Base-by-base conservation (phyloP, 2,797 vertebrate species). In the Nyctibius grandis region DNA sequence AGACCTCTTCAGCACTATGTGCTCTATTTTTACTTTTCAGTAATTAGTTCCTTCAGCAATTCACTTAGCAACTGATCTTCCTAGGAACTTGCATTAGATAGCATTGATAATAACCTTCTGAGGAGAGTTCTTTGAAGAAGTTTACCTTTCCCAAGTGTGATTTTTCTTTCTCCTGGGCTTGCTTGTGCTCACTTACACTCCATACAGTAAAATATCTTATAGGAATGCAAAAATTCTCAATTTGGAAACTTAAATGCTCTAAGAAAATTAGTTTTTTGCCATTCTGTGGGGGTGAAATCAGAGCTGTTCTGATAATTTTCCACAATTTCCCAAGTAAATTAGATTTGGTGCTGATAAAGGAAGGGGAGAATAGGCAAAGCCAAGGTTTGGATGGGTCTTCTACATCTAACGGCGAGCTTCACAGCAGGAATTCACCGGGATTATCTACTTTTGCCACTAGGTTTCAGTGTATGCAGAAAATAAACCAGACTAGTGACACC, bases 41-140 rank as follows among this genome's bases (percentile, higher is more conserved):
- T 93, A 87, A 81, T 96, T 94, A 95, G 61, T 93, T 95, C 70
- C 50, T 94, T 60, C 67, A 92, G 65, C 69, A 91, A 85, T 95
- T 93, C 78, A 79, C 31, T 79, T 76, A 77, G 57, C 79, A 83
- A 76, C 54, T 89, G 65, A 77, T 91, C 91, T 84, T 92, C 88
- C 81, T 82, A 63, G 90, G 84, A 91, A 61, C 18, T 38, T 76
- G 61, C 48, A 81, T 86, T 88, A 68, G 68, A 70, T 83, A 54
- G 65, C 12, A 2, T 85, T 85, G 73, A 65, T 60, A 47, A 53
- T 64, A 67, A 85, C 84, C 77, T 90, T 56, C 91, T 96, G 77
- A 57, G 84, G 85, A 69, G 70, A 74, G 75, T 51, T 92, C 92
- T 95, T 94, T 92, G 74, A 75, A 94, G 85, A 95, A 50, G 19